phyloP scores from a whole-genome alignment of 2,113 vertebrate species.

The Calypte anna region DNA sequence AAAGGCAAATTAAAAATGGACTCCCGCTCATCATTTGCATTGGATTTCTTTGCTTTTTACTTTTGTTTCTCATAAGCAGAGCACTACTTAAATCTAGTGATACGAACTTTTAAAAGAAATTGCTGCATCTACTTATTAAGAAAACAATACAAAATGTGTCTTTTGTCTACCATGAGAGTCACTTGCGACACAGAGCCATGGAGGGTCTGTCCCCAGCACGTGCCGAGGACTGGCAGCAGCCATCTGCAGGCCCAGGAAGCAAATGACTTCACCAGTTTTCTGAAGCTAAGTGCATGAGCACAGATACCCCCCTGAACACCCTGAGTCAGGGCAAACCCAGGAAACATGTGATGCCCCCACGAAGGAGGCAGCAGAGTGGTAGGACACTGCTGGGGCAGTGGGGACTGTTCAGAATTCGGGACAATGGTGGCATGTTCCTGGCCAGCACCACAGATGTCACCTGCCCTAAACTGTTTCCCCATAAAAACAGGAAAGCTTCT shows the following conservation, averaged over 20 bases:
- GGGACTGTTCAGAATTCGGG: background rate
- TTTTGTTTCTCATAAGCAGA: background rate
- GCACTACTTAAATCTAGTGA: background rate
- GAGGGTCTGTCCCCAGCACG: background rate
- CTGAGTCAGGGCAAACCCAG: background rate
- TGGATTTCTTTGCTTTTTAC: background rate
- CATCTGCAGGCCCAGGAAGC: background rate
- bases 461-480: background rate
- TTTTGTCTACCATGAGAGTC: background rate
- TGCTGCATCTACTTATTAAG: background rate
- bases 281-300: background rate
- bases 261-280: background rate
- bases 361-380: background rate
- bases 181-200: rapidly evolving
- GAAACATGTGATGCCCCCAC: rapidly evolving
- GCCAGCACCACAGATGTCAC: background rate
- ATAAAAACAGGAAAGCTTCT: background rate
- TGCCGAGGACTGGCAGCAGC: background rate
- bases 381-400: background rate
- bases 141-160: background rate
- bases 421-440: background rate
- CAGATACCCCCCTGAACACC: background rate
- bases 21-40: background rate
- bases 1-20: background rate
- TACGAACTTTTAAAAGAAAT: background rate